These are phyloP conservation scores for Heterodera filipjevi DNA, from an alignment of 2,888 invertebrate genomes.

Conservation along the genomic window DNA sequence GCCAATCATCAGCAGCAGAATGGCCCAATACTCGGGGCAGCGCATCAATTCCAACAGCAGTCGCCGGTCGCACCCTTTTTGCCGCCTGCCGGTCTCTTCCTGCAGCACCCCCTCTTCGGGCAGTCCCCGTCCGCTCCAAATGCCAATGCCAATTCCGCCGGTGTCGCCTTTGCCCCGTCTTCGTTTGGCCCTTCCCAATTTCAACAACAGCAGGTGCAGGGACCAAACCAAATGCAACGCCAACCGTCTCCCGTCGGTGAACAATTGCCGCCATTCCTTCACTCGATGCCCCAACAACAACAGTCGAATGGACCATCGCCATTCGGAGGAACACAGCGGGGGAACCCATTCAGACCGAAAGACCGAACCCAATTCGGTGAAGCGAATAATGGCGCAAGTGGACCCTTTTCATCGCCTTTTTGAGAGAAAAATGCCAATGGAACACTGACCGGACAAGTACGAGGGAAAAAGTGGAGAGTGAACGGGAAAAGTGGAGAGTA, in stretches of 20 bases:
- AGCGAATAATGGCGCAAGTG: neutral
- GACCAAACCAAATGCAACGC: neutral
- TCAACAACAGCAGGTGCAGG: neutral
- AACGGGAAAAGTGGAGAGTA: neutral
- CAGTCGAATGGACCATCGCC: neutral
- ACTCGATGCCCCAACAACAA: neutral
- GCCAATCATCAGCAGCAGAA: neutral
- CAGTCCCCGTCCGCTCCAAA: too few relatives aligned
- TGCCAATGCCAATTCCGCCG: neutral
- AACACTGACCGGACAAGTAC: neutral
- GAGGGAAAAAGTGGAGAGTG: neutral
- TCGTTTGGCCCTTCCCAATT: neutral
- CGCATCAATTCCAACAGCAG: neutral
- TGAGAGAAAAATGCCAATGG: neutral
- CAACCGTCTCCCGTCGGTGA: neutral
- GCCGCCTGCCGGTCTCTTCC: neutral
- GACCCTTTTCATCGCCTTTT: neutral
- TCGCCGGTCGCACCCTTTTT: too few relatives aligned
- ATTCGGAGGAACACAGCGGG: neutral
- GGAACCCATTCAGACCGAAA: neutral
- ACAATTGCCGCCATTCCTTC: neutral
- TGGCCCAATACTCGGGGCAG: neutral
- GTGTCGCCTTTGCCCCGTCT: neutral
- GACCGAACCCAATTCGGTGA: neutral
- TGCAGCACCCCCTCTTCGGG: neutral